A percentile compares a stretch with the other conserved stretches of the same genome.
Conservation (phyloP, 2,888 invertebrate species). For the Epiblema foenella region DNA sequence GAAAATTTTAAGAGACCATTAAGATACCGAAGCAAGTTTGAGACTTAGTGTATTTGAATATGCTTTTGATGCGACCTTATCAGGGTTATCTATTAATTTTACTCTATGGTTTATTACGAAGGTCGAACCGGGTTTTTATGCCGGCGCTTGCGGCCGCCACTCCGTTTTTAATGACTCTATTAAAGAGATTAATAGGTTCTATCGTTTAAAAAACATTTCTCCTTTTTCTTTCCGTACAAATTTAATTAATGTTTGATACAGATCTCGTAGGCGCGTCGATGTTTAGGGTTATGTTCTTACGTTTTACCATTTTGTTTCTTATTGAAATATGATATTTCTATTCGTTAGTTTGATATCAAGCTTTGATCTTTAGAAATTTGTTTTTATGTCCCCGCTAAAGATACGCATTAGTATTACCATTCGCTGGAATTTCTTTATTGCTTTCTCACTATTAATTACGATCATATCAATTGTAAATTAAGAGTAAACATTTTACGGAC, state of each 20-base stretch:
- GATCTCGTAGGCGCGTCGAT: constrained; percentile 58
- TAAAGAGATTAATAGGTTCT: constrained; percentile 81
- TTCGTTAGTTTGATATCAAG: constrained; percentile 36
- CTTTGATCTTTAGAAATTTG: constrained; percentile 31
- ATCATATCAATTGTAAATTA: constrained; percentile 19
- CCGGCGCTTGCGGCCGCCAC: constrained; percentile 68
- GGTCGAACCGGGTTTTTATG: constrained; percentile 55
- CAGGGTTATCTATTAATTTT: constrained; percentile 63
- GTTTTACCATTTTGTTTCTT: constrained; percentile 48
- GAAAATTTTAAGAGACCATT: constrained; percentile 66
- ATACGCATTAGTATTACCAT: constrained; percentile 12
- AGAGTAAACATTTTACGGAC: not conserved
- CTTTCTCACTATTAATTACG: constrained; percentile 20
- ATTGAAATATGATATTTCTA: constrained; percentile 51
- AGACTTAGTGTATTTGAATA: constrained; percentile 55
- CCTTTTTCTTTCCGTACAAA: constrained; percentile 75
- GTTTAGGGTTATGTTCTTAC: constrained; percentile 48
- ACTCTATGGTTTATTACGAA: constrained; percentile 64
- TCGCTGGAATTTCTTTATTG: constrained; percentile 35
- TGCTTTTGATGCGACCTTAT: constrained; percentile 54
- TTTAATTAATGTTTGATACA: constrained; percentile 79
- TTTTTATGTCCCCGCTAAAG: constrained; percentile 28
- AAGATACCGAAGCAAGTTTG: constrained; percentile 62
- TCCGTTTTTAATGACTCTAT: constrained; percentile 82
- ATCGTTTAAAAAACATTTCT: constrained; percentile 72